Base-by-base conservation (phyloP, 2,113 vertebrate species). In the Neotragus pygmaeus region DNA sequence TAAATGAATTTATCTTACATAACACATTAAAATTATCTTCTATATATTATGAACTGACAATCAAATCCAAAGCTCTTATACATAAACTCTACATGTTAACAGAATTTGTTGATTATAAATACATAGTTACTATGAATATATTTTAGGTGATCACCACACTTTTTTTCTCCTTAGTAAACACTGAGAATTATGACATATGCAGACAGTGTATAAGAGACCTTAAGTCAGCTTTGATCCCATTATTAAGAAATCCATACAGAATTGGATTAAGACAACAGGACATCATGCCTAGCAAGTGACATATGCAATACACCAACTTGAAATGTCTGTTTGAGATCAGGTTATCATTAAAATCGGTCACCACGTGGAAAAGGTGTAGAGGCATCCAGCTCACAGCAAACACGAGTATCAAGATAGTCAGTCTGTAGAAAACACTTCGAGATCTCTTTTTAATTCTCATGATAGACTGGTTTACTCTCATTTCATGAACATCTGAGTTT, bases 361-460 rank as follows among this genome's bases (percentile, higher is more conserved):
- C 99, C 92, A 99, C 98, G 10, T 99, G 99, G 96, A 99, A 99
- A 73, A 99, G 98, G 93, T 99, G 99, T 62, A 99, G 98, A 8
- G 99, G 99, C 99, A 99, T 99, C 99, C 99, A 99, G 7, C 99
- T 99, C 47, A 99, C 98, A 0, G 99, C 99, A 87, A 99, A 99
- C 88, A 99, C 99, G 45, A 99, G 21, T 86, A 99, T 99, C 94
- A 99, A 58, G 23, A 98, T 75, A 23, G 99, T 99, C 95, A 99
- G 96, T 97, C 99, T 99, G 93, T 99, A 99, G 97, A 99, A 99
- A 60, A 99, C 99, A 84, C 98, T 98, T 27, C 99, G 98, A 5
- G 99, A 99, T 92, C 99, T 98, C 83, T 98, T 99, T 93, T 98
- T 99, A 73, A 99, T 98, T 91, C 99, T 98, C 43, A 96, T 95